Conservation (phyloP, 2,888 invertebrate species). For the Auanema freiburgensis region DNA sequence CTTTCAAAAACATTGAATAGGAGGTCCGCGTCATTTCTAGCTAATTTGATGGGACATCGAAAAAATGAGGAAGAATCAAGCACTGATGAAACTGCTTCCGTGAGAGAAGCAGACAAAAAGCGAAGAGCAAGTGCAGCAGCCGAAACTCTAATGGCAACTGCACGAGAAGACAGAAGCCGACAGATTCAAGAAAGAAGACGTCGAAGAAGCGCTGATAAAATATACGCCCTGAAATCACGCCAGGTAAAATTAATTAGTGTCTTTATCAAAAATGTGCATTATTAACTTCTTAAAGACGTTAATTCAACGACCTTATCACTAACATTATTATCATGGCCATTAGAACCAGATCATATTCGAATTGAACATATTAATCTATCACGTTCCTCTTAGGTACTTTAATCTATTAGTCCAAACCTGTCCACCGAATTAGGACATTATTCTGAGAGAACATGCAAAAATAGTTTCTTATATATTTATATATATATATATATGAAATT, state of each 20-base stretch:
- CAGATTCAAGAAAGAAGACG: slow-evolving; percentile 17
- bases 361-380: too few species aligned
- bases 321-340: too few species aligned
- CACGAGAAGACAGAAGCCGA: not conserved
- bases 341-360: too few species aligned
- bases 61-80: slow-evolving; percentile 11
- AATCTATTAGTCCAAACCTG: too few species aligned
- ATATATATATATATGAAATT: too few species aligned
- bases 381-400: too few species aligned
- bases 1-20: slow-evolving; percentile 20
- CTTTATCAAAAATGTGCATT: too few species aligned
- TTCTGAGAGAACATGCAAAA: too few species aligned
- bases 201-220: slow-evolving; percentile 18
- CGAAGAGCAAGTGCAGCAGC: slow-evolving; percentile 19
- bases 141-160: slow-evolving; percentile 14
- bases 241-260: not conserved
- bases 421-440: too few species aligned
- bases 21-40: slow-evolving; percentile 20
- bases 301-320: too few species aligned
- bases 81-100: slow-evolving; percentile 7
- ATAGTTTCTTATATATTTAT: too few species aligned
- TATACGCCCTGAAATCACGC: slow-evolving; percentile 11
- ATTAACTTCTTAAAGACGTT: too few species aligned
- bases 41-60: slow-evolving; percentile 21
- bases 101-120: slow-evolving; percentile 7